Evolutionary conservation across 1,140 invertebrate genomes (phyloP), one percentile per base, ranked within the genome.

Genomic region (Grapholita molesta): DNA sequence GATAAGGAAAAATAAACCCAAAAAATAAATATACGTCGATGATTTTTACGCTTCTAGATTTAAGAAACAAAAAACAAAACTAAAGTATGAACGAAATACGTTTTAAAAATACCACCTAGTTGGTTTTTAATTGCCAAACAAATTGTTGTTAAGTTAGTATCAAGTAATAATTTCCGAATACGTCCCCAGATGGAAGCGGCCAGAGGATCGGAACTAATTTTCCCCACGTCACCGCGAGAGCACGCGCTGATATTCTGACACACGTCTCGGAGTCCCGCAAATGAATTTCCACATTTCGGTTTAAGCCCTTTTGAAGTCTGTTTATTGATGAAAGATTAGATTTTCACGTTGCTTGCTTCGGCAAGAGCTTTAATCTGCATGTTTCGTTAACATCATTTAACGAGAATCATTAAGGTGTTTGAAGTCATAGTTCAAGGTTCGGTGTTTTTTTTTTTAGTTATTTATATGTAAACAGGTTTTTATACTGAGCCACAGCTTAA

Each of bases 131-230:
- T 12, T 12, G 11, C 11, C 7, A 35, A 35, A 12, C 3, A 8
- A 42, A 15, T 42, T 12, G 15, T 12, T 42, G 6, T 42, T 42
- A 7, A 15, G 15, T 42, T 15, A 42, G 67, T 66, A 71, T 67
- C 48, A 75, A 66, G 70, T 71, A 38, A 66, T 72, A 72, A 68
- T 75, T 75, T 74, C 42, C 6, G 24, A 66, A 15, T 48, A 48
- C 7, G 4, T 8, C 25, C n/a, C 72, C 66, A 81, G 78, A 82
- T 79, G 82, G 75, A 70, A 70, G 79, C 75, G 84, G 83, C 77
- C 70, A 57, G 82, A 69, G 79, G 77, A 80, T 83, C 83, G 80
- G 84, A 89, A 89, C 84, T 88, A 87, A 89, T 89, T 89, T 87
- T 87, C 82, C 80, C 70, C 75, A 74, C 79, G 85, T 86, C 83